Evolutionary conservation across 1,140 invertebrate species (phyloP).

Genomic region (Heliconius hewitsoni): DNA sequence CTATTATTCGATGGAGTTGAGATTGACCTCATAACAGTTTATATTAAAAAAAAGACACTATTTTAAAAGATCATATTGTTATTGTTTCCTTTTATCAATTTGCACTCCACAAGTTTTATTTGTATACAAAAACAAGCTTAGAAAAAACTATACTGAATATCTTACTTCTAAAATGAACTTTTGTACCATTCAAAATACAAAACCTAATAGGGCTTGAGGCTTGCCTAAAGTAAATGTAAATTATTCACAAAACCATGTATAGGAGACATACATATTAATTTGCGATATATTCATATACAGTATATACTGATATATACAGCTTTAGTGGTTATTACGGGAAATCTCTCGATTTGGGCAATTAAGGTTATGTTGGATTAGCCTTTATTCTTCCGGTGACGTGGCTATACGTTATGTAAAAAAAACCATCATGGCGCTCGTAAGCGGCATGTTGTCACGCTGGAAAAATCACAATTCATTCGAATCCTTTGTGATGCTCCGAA

Average conservation of each 20-base stretch:
- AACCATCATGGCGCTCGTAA: slow-evolving; percentile 18
- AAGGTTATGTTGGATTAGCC: slow-evolving; percentile 20
- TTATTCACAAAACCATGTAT: background rate
- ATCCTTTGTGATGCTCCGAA: slow-evolving; percentile 21
- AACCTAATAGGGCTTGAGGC: background rate
- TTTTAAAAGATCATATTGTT: too few relatives aligned
- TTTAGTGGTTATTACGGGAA: background rate
- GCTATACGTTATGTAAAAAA: slow-evolving; percentile 24
- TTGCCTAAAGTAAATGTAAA: background rate
- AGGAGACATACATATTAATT: background rate
- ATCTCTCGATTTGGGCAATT: slow-evolving; percentile 15
- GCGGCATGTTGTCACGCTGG: slow-evolving; percentile 20
- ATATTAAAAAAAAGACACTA: too few relatives aligned
- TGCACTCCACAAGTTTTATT: too few relatives aligned
- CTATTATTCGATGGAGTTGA: too few relatives aligned
- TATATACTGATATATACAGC: background rate
- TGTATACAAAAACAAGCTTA: too few relatives aligned
- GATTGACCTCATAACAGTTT: too few relatives aligned
- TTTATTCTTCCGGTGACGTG: slow-evolving; percentile 10
- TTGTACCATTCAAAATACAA: background rate
- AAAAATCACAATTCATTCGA: slow-evolving; percentile 29
- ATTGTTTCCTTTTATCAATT: too few relatives aligned
- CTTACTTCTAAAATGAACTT: too few relatives aligned
- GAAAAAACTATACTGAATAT: too few relatives aligned
- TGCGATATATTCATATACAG: background rate